Percentiles rank a stretch among this genome's conserved stretches.
Conservation (phyloP, 2,113 vertebrate genomes). For the Epinephelus moara region DNA sequence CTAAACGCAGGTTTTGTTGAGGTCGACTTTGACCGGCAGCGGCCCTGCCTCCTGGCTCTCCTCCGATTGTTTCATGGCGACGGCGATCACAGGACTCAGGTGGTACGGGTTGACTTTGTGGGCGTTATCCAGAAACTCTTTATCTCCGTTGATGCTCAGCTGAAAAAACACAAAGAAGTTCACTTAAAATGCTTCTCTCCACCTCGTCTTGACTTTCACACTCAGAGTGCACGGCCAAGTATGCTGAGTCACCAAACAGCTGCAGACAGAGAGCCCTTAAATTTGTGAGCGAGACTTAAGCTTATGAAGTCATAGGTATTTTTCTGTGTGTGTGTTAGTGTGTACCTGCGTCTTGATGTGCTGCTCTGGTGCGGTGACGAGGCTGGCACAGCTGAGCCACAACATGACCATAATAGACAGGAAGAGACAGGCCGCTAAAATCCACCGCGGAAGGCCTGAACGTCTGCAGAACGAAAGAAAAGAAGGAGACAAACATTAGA, state of each 20-base stretch:
- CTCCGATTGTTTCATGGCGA: constrained; percentile 84
- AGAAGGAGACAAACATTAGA: background rate
- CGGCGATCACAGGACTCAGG: constrained; percentile 86
- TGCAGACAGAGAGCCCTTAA: background rate
- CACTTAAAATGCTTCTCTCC: background rate
- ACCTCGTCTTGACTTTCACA: background rate
- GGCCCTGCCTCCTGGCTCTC: constrained; percentile 86
- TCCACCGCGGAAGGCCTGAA: constrained; percentile 96
- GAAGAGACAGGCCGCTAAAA: constrained; percentile 95
- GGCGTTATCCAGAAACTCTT: constrained; percentile 89
- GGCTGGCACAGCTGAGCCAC: constrained; percentile 97
- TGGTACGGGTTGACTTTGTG: constrained; percentile 85
- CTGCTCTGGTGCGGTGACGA: constrained; percentile 94
- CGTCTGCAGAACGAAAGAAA: constrained; percentile 83
- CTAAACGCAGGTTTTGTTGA: constrained; percentile 90
- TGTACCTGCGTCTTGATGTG: constrained; percentile 93
- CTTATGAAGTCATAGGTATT: background rate
- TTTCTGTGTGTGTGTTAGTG: background rate
- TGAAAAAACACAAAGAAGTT: constrained; percentile 60
- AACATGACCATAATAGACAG: constrained; percentile 97
- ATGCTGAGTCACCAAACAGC: background rate
- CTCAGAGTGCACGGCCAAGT: background rate
- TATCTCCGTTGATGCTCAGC: constrained; percentile 94
- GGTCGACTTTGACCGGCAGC: constrained; percentile 92
- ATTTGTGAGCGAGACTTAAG: background rate